phyloP scores from a whole-genome alignment of 2,888 invertebrate species.

The Cerceris ruficornis region DNA sequence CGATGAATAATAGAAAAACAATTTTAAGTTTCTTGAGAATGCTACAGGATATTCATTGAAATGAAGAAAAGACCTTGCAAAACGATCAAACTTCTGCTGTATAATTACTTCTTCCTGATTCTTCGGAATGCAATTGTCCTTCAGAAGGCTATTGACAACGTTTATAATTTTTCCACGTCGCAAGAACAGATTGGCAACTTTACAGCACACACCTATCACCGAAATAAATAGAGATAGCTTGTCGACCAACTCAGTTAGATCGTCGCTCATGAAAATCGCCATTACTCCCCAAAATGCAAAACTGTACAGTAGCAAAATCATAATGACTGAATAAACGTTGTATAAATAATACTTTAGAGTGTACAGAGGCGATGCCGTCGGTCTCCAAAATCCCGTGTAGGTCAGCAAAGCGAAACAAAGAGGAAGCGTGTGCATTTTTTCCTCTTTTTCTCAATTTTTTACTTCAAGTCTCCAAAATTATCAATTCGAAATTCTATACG shows the following conservation, averaged over 20 bases:
- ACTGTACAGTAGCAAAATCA: no score
- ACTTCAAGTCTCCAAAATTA: no score
- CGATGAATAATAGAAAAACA: neutral
- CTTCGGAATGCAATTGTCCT: conserved; percentile 43
- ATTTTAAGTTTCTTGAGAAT: neutral
- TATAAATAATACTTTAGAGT: no score
- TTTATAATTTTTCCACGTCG: conserved; percentile 43
- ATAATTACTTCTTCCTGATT: conserved; percentile 50
- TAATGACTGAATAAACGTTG: no score
- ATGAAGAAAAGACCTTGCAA: conserved; percentile 50
- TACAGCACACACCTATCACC: conserved; percentile 59
- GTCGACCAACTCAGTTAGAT: conserved; percentile 49
- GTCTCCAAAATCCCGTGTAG: no score
- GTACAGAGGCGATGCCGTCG: no score
- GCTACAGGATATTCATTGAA: neutral
- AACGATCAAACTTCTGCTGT: conserved; percentile 45
- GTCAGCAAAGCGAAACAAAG: no score
- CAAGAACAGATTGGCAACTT: conserved; percentile 55
- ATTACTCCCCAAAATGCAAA: conserved; percentile 31
- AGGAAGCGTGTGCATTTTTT: no score
- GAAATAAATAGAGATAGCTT: conserved; percentile 61
- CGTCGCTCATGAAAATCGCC: conserved; percentile 38
- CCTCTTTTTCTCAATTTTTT: no score
- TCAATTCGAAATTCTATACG: no score
- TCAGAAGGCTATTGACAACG: conserved; percentile 45